Base-by-base conservation (phyloP, 2,888 invertebrate species). In the Zelleria hepariella region DNA sequence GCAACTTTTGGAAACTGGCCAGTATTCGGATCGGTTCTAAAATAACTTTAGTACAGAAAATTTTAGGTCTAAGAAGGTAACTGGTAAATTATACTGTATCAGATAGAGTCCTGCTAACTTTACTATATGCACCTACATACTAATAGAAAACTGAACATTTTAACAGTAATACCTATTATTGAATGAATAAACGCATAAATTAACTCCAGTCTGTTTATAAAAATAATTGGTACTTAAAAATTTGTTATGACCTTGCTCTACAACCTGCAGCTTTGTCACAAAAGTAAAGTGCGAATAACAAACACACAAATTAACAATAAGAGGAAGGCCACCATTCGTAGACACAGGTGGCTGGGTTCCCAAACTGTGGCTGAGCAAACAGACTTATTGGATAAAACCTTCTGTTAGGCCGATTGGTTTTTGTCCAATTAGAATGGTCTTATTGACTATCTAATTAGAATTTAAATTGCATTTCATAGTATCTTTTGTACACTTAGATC, bases 291-390 rank as follows among this genome's bases (percentile, higher is more conserved):
- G 18, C 32, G 32, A 69, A 67, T 70, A 63, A 68, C 63, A 69
- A 63, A 71, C 66, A 70, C 68, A 67, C 32, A 59, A 59, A 62
- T 60, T 62, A 69, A 66, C 62, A 65, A 67, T 68, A 67, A 42
- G 66, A 59, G 64, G 68, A 76, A 75, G 75, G 77, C 73, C 71
- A 64, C 25, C 48, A 27, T 18, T n/a, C 27, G 58, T 74, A 68
- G 70, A 71, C 76, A 72, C 78, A 79, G 73, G 68, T 79, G 78
- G 71, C 32, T 25, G 7, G 32, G 23, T 24, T 75, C 52, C 54
- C 59, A 59, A 60, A 67, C 61, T 66, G 69, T 67, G 65, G 63
- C 59, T 65, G 58, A 61, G 63, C 61, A 72, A 72, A 72, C 62
- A 71, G 57, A 70, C 72, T 68, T 68, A 70, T 70, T 72, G 69